Base-by-base conservation (phyloP, 2,113 vertebrate genomes). In the Colistium nudipinnis region DNA sequence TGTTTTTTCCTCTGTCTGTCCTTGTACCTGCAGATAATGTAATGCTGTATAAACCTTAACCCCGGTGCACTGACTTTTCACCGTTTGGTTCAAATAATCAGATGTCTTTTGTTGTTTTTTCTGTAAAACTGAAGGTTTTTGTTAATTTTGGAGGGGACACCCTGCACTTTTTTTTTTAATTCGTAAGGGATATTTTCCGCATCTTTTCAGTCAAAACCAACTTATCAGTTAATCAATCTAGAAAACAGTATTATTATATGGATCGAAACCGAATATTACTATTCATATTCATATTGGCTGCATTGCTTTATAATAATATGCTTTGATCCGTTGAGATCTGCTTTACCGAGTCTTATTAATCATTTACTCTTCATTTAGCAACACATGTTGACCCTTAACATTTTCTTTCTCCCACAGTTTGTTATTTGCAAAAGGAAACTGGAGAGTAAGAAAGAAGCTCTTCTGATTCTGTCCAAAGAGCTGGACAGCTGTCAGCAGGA, bases 391-490 rank as follows among this genome's bases (percentile, higher is more conserved):
- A 8, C 25, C 7, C 61, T 33, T 30, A 41, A 44, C 36, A 1
- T 48, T 57, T 49, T 7, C 44, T 44, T 10, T 27, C 19, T 3
- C 6, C 8, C 24, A 3, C 88, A 98, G 96, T 98, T 95, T 76
- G 81, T 98, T n/a, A 92, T 99, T 30, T 98, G 96, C 66, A 98
- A 98, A 73, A 91, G 92, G 70, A 99, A 99, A 84, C 88, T 99
- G 0, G 97, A 99, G 80, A 99, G 97, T 75, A 99, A 99, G 82
- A 99, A 97, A 78, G 96, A 98, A 47, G 97, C 96, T 4, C 81
- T 99, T 30, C 91, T 99, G 62, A 99, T 99, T 85, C 93, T 99
- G 57, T 99, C 97, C 36, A 97, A 99, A 87, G 97, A 99, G 84
- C 91, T 99, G 86, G 97, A 98, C 86, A 95, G 92, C 7, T 98